Conservation (phyloP, 2,888 invertebrate species). For the Campaea margaritaria region DNA sequence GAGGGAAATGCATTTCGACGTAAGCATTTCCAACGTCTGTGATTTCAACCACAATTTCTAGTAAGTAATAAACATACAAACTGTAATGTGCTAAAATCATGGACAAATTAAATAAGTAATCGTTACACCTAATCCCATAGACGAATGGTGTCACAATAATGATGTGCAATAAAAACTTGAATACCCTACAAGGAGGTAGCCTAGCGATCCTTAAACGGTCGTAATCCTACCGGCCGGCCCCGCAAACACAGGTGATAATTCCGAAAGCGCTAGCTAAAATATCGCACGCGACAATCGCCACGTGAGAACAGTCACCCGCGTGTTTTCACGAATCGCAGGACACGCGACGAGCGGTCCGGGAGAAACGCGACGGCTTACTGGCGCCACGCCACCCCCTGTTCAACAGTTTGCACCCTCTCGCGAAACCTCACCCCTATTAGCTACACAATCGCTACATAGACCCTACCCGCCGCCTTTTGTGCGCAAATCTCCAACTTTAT, state of each 20-base stretch:
- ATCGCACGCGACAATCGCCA: constrained; percentile 39
- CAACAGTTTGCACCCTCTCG: constrained; percentile 82
- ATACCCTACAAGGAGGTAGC: neutral
- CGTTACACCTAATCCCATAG: too few species aligned
- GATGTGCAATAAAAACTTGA: too few species aligned
- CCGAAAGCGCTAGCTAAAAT: constrained; percentile 21
- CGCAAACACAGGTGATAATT: constrained; percentile 12
- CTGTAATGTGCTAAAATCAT: too few species aligned
- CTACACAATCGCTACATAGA: constrained; percentile 40
- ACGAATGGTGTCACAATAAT: too few species aligned
- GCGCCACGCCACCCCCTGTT: constrained; percentile 75
- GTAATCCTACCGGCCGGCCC: neutral
- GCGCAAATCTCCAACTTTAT: constrained; percentile 38
- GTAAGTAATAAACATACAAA: too few species aligned
- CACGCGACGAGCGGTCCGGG: constrained; percentile 55
- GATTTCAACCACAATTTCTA: too few species aligned
- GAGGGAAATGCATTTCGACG: too few species aligned
- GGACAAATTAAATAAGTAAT: too few species aligned
- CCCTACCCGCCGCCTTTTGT: constrained; percentile 35
- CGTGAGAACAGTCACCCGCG: constrained; percentile 24
- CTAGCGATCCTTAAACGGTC: neutral
- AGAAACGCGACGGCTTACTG: constrained; percentile 74
- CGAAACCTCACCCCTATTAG: constrained; percentile 62
- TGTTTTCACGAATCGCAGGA: constrained; percentile 21
- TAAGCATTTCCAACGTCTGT: too few species aligned